A percentile compares a stretch with the other conserved stretches of the same genome.
Evolutionary conservation across 2,113 vertebrate genomes (phyloP).

Genomic region (Amblyornis subalaris): DNA sequence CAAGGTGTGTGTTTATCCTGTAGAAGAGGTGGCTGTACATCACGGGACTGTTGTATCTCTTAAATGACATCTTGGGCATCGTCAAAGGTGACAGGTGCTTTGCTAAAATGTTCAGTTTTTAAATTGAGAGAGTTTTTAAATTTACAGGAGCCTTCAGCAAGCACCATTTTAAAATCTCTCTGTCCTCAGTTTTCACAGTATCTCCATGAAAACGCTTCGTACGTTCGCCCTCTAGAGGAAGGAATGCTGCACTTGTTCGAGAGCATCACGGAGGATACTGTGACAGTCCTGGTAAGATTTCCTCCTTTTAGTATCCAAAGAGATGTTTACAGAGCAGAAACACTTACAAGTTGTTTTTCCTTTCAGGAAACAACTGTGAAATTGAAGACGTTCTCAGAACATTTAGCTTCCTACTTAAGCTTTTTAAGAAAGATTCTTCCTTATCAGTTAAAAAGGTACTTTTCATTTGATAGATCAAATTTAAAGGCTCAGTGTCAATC

Average conservation of each 20-base stretch:
- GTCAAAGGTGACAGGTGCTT: not conserved
- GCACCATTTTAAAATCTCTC: not conserved
- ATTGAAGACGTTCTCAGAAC: conserved; percentile 87
- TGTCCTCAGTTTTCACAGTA: conserved; percentile 87
- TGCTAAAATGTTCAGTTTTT: not conserved
- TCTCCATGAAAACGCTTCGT: conserved; percentile 93
- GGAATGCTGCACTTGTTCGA: conserved; percentile 89
- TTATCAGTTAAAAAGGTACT: conserved; percentile 96
- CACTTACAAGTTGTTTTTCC: not conserved
- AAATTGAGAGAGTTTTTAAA: not conserved
- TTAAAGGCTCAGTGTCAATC: not conserved
- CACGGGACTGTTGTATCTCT: not conserved
- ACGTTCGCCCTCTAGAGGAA: conserved; percentile 95
- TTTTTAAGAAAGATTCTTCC: conserved; percentile 97
- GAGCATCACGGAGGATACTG: conserved; percentile 93
- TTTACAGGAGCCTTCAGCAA: not conserved
- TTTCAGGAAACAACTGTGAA: conserved; percentile 91
- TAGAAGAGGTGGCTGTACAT: not conserved
- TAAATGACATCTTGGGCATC: not conserved
- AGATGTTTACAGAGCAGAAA: not conserved
- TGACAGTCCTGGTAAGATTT: conserved; percentile 87
- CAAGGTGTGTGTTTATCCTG: not conserved
- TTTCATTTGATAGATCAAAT: not conserved
- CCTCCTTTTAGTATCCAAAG: not conserved
- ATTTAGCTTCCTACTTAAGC: conserved; percentile 84